Conservation (phyloP, 64 coral and sea anemone genomes). For the Stichodactyla helianthus region DNA sequence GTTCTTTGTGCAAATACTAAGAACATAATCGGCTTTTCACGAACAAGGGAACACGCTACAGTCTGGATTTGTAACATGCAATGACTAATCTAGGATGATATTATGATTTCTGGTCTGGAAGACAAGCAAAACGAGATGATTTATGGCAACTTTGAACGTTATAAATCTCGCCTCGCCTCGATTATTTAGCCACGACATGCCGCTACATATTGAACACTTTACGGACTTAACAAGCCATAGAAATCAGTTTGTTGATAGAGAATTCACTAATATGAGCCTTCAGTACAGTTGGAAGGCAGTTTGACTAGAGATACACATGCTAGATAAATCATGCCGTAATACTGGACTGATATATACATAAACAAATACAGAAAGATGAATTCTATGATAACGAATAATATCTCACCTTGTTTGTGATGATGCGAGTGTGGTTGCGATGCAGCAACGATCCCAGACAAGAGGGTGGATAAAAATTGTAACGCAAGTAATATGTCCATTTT, state of each 20-base stretch:
- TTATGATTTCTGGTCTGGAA: neutral
- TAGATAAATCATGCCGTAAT: neutral
- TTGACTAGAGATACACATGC: neutral
- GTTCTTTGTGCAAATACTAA: neutral
- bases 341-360: neutral
- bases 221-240: neutral
- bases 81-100: neutral
- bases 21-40: neutral
- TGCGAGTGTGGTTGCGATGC: neutral
- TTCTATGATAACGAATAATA: neutral
- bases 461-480: neutral
- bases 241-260: neutral
- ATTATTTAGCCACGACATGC: neutral
- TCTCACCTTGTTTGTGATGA: constrained; percentile 6
- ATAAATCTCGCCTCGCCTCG: neutral
- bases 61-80: neutral
- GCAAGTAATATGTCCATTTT: neutral
- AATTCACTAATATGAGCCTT: neutral
- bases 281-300: neutral
- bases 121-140: neutral
- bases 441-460: neutral
- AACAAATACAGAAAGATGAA: neutral
- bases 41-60: neutral
- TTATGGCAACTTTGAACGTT: neutral
- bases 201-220: neutral